Evolutionary conservation across 2,888 invertebrate genomes (phyloP).

Genomic region (Antheraea assamensis): DNA sequence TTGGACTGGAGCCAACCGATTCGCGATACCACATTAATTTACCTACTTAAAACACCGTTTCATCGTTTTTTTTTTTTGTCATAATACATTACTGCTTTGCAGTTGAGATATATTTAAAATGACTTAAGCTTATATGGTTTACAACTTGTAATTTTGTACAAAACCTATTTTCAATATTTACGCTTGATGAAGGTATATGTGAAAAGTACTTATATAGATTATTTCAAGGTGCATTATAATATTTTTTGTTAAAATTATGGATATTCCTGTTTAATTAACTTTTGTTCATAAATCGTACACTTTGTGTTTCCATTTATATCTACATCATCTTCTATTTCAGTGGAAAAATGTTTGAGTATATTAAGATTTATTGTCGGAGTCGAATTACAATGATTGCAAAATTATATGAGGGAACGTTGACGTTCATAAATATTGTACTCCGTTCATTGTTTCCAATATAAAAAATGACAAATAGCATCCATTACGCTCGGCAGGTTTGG

Average conservation of each 20-base stretch:
- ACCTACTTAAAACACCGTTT: slow-evolving; percentile 44
- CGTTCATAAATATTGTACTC: slow-evolving; percentile 42
- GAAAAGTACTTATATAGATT: not conserved
- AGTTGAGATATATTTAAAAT: not conserved
- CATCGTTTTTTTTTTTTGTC: slow-evolving; percentile 36
- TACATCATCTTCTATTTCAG: not conserved
- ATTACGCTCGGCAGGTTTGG: slow-evolving; percentile 63
- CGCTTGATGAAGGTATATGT: not conserved
- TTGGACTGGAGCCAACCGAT: slow-evolving; percentile 65
- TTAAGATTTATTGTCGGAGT: slow-evolving; percentile 20
- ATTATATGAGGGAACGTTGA: slow-evolving; percentile 37
- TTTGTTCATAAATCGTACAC: not conserved
- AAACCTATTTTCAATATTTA: not conserved
- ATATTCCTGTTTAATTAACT: not conserved
- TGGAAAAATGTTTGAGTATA: slow-evolving; percentile 24
- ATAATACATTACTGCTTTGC: not conserved
- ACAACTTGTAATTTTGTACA: not conserved
- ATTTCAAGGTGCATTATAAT: not conserved
- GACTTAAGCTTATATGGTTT: not conserved
- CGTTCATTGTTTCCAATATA: slow-evolving; percentile 62
- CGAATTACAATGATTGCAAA: slow-evolving; percentile 36
- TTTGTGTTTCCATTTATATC: not conserved
- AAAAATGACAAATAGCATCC: slow-evolving; percentile 64
- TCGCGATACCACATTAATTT: slow-evolving; percentile 61
- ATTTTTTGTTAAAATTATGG: not conserved